Conservation (phyloP, 2,113 vertebrate species). For the Tautogolabrus adspersus region DNA sequence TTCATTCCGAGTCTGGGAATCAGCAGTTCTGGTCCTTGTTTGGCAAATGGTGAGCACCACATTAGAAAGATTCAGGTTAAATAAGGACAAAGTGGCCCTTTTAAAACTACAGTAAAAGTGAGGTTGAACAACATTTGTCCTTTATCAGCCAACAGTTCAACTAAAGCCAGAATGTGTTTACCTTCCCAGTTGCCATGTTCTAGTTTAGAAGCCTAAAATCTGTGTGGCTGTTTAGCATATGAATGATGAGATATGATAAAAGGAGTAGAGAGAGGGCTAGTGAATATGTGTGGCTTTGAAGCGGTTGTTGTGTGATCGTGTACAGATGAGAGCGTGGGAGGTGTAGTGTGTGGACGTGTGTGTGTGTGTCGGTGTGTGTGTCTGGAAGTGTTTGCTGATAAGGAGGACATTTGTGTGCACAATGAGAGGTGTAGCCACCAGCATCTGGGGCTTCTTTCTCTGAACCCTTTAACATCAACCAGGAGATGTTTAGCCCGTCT, state of each 20-base stretch:
- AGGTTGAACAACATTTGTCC: not conserved
- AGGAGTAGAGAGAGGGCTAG: constrained; percentile 70
- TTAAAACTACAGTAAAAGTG: not conserved
- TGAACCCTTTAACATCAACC: constrained; percentile 37
- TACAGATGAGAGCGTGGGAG: constrained; percentile 79
- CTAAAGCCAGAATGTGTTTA: not conserved
- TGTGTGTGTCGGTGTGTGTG: constrained; percentile 38
- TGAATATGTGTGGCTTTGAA: constrained; percentile 79
- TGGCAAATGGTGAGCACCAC: not conserved
- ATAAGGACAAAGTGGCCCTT: constrained; percentile 1
- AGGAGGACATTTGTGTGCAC: constrained; percentile 72
- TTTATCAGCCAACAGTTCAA: not conserved
- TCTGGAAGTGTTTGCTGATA: constrained; percentile 53
- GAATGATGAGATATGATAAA: constrained; percentile 73
- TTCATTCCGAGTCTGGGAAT: constrained; percentile 15
- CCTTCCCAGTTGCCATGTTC: not conserved
- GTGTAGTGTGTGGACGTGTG: constrained; percentile 52
- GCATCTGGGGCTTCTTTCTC: constrained; percentile 60
- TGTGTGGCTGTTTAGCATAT: constrained; percentile 68
- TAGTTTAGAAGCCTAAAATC: constrained; percentile 40
- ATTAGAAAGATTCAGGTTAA: constrained; percentile 6
- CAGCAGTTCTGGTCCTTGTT: constrained; percentile 3
- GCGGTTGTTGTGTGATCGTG: constrained; percentile 73
- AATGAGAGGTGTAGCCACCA: constrained; percentile 60
- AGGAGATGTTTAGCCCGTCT: constrained; percentile 33